Evolutionary conservation across 2,888 invertebrate genomes (phyloP).

Genomic region (Tricholauxania praeusta): DNA sequence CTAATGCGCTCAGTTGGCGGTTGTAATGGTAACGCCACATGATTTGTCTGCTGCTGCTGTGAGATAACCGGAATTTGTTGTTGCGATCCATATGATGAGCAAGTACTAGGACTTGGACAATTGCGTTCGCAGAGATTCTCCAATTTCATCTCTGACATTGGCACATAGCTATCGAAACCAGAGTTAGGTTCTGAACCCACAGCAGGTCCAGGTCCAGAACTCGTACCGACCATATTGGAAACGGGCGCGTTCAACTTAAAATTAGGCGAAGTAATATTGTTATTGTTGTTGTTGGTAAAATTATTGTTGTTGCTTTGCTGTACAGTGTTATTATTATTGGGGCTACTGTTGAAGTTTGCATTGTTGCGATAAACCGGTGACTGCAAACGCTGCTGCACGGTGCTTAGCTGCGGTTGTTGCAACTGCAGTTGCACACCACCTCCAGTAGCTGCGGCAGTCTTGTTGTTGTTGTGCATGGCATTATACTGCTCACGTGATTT

Average conservation of each 20-base stretch:
- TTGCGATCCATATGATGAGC: constrained; percentile 69
- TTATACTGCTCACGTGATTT: constrained; percentile 66
- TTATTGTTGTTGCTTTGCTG: constrained; percentile 43
- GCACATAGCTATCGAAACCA: constrained; percentile 66
- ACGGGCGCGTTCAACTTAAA: constrained; percentile 68
- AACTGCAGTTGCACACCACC: constrained; percentile 32
- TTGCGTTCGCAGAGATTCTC: constrained; percentile 68
- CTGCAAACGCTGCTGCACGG: constrained; percentile 62
- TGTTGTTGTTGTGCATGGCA: constrained; percentile 58
- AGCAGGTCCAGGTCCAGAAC: constrained; percentile 47
- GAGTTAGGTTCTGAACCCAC: constrained; percentile 65
- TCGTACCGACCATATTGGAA: constrained; percentile 54
- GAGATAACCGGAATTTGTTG: constrained; percentile 29
- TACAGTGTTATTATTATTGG: constrained; percentile 44
- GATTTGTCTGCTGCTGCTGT: constrained; percentile 33
- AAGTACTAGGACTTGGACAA: constrained; percentile 71
- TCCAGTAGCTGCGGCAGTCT: constrained; percentile 35
- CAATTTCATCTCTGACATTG: constrained; percentile 63
- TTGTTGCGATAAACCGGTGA: constrained; percentile 59
- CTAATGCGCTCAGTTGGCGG: constrained; percentile 59
- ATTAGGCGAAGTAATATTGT: constrained; percentile 59
- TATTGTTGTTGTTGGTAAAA: constrained; percentile 51
- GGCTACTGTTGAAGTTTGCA: constrained; percentile 48
- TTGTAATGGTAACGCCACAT: constrained; percentile 43
- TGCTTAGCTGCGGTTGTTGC: constrained; percentile 46